Evolutionary conservation across 2,888 invertebrate species (phyloP).

Genomic region (Drosophila acutilabella): DNA sequence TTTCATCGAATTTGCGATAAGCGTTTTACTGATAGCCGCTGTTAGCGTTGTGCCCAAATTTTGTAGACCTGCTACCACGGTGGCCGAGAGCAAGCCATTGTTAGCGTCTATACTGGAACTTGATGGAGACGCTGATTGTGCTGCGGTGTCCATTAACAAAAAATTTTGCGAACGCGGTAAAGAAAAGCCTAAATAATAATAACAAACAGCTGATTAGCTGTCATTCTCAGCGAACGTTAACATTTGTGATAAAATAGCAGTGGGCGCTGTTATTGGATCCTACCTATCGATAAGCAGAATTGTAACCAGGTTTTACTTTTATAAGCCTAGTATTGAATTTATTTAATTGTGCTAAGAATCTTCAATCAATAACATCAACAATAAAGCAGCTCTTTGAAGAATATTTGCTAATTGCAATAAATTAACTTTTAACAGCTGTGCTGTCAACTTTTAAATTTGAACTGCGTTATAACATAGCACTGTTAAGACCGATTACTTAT

Average conservation of each 20-base stretch:
- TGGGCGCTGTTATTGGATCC: neutral
- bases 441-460: no score
- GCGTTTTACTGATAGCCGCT: constrained; percentile 78
- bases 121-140: constrained; percentile 17
- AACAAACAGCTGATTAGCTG: constrained; percentile 41
- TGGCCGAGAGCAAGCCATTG: constrained; percentile 68
- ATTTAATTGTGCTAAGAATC: no score
- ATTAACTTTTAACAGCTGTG: no score
- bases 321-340: no score
- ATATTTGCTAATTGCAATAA: no score
- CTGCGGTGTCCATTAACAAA: constrained; percentile 44
- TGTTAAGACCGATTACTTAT: neutral
- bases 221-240: constrained; percentile 28
- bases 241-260: neutral
- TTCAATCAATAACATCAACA: no score
- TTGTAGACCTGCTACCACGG: constrained; percentile 81
- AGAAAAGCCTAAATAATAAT: constrained; percentile 19
- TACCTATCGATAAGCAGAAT: neutral
- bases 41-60: constrained; percentile 78
- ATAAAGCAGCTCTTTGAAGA: no score
- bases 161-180: constrained; percentile 9
- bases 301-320: no score
- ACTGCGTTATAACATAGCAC: neutral
- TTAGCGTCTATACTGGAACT: constrained; percentile 14
- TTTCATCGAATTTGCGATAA: constrained; percentile 83